phyloP scores from a whole-genome alignment of 2,888 invertebrate species.

The Drosophila setosimentum region DNA sequence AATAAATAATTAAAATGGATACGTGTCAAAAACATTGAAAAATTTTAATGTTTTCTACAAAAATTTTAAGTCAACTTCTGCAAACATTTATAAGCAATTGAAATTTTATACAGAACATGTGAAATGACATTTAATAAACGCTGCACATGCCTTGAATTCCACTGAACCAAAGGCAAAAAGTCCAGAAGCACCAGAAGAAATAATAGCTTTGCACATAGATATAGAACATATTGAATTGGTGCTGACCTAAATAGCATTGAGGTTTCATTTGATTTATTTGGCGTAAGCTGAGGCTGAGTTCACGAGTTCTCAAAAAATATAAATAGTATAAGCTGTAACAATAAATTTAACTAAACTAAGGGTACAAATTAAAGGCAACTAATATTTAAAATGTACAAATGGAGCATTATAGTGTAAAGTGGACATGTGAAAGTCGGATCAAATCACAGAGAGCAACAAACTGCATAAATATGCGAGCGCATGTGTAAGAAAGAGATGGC shows the following conservation, averaged over 20 bases:
- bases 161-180: conserved; percentile 5
- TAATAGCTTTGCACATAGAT: conserved; percentile 5
- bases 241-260: conserved; percentile 11
- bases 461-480: too few relatives aligned
- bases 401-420: background rate
- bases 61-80: conserved; percentile 1
- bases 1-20: conserved; percentile 20
- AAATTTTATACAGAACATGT: conserved; percentile 9
- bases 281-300: background rate
- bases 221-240: conserved; percentile 4
- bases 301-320: background rate
- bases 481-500: too few relatives aligned
- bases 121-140: conserved; percentile 12
- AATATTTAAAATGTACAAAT: background rate
- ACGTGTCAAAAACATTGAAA: conserved; percentile 2
- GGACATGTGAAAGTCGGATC: conserved; percentile 10
- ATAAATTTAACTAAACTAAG: background rate
- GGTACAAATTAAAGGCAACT: background rate
- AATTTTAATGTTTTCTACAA: background rate
- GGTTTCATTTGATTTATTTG: background rate
- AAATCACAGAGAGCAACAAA: conserved; percentile 12
- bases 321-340: background rate
- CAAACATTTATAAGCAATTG: conserved; percentile 6
- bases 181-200: background rate
- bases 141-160: background rate